phyloP scores from a whole-genome alignment of 2,113 vertebrate genomes.

The Callithrix jacchus region DNA sequence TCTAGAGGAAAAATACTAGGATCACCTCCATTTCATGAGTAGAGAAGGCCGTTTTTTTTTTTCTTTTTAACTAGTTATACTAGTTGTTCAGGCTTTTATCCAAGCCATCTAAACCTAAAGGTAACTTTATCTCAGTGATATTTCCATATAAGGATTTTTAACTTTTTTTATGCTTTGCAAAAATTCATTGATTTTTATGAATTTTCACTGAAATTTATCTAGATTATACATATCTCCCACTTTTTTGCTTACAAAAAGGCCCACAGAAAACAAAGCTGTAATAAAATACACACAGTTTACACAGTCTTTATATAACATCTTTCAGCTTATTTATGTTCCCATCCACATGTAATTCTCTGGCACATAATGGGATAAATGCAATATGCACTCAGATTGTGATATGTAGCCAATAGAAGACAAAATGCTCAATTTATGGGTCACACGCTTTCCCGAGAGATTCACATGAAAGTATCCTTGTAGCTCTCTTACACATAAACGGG shows the following conservation, averaged over 20 bases:
- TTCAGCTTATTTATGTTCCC: not conserved
- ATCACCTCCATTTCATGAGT: not conserved
- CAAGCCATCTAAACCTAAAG: not conserved
- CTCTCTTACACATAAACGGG: not conserved
- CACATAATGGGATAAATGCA: not conserved
- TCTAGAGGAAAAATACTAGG: not conserved
- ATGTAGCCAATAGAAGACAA: not conserved
- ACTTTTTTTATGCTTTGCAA: not conserved
- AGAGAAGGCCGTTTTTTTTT: not conserved
- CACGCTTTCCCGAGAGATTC: not conserved
- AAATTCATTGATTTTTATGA: not conserved
- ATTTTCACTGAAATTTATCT: not conserved
- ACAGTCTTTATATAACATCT: not conserved
- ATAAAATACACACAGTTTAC: not conserved
- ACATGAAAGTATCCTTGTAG: conserved; percentile 57
- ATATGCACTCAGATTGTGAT: not conserved
- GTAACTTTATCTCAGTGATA: not conserved
- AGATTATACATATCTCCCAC: not conserved
- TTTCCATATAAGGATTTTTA: not conserved
- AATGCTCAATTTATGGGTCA: conserved; percentile 16
- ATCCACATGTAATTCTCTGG: not conserved
- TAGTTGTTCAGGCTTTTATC: not conserved
- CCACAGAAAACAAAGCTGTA: not conserved
- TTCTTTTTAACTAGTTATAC: not conserved
- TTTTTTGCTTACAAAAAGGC: not conserved